Evolutionary conservation across 2,113 vertebrate genomes (phyloP).

Genomic region (Calyptommatus sinebrachiatus): DNA sequence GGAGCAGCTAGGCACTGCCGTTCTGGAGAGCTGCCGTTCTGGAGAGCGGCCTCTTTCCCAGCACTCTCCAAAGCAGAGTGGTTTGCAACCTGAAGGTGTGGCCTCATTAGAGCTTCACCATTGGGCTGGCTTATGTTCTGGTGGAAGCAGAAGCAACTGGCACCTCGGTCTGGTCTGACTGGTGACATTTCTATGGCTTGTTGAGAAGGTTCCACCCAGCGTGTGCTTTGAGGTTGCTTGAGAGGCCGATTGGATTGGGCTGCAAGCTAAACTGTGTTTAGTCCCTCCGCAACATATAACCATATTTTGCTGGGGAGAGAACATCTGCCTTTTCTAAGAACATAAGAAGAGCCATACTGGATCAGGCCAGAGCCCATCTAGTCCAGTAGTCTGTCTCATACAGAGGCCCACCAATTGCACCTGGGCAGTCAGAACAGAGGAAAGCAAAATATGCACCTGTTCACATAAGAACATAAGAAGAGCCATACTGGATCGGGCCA

Average conservation of each 20-base stretch:
- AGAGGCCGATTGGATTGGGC: background rate
- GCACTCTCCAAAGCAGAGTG: background rate
- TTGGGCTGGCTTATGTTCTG: background rate
- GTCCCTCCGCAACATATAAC: background rate
- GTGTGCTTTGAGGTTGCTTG: background rate
- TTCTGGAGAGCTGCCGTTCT: background rate
- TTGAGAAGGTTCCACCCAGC: background rate
- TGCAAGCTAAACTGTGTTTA: background rate
- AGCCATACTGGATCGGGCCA: too few relatives aligned
- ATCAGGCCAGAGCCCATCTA: too few relatives aligned
- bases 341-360: too few relatives aligned
- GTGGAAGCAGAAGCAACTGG: background rate
- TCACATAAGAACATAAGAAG: too few relatives aligned
- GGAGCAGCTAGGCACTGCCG: too few relatives aligned
- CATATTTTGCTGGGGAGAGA: background rate
- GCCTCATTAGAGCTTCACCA: too few relatives aligned
- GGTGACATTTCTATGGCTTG: background rate
- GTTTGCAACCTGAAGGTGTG: background rate
- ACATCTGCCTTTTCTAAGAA: background rate
- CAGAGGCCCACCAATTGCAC: too few relatives aligned
- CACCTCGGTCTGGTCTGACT: background rate
- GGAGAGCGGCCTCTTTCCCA: background rate
- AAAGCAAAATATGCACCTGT: too few relatives aligned
- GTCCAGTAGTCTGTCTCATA: too few relatives aligned
- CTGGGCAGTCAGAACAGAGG: too few relatives aligned